A percentile compares a stretch with the other conserved stretches of the same genome.
phyloP scores from a whole-genome alignment of 1,140 invertebrate genomes.

The Phortica variegata region DNA sequence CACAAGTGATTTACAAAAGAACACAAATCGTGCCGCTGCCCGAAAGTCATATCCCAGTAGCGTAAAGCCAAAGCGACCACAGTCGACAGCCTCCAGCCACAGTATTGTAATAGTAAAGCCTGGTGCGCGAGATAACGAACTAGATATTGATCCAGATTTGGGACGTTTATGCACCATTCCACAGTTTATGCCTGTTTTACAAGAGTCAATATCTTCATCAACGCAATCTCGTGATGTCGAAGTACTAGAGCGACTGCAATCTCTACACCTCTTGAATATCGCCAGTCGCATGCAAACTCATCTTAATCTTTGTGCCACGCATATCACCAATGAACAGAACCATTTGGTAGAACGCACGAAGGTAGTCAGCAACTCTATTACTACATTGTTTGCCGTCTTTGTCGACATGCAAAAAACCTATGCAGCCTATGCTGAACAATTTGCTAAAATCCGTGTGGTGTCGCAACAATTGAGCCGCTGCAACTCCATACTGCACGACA shows the following conservation, averaged over 20 bases:
- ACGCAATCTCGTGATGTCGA: slow-evolving; percentile 85
- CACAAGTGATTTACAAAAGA: slow-evolving; percentile 38
- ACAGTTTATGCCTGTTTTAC: slow-evolving; percentile 89
- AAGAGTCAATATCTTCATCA: slow-evolving; percentile 77
- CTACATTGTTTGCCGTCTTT: slow-evolving; percentile 67
- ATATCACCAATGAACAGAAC: slow-evolving; percentile 73
- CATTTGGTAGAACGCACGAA: slow-evolving; percentile 69
- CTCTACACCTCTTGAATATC: slow-evolving; percentile 52
- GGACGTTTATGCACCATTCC: slow-evolving; percentile 79
- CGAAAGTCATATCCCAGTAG: slow-evolving; percentile 33
- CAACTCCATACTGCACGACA: slow-evolving; percentile 80
- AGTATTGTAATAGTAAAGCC: slow-evolving; percentile 86
- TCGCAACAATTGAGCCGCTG: slow-evolving; percentile 78
- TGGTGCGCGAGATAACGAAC: slow-evolving; percentile 62
- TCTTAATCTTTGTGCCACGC: slow-evolving; percentile 68
- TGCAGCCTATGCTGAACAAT: slow-evolving; percentile 79
- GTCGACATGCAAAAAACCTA: slow-evolving; percentile 82
- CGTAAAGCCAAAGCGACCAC: slow-evolving; percentile 41
- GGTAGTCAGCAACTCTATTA: slow-evolving; percentile 72
- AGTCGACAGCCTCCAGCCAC: slow-evolving; percentile 57
- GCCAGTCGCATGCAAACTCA: slow-evolving; percentile 62
- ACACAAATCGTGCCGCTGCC: slow-evolving; percentile 27
- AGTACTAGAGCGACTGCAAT: slow-evolving; percentile 78
- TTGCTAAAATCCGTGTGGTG: slow-evolving; percentile 77
- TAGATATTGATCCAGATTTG: slow-evolving; percentile 80